These are phyloP conservation scores for Blennius ocellaris DNA, from an alignment of 2,113 vertebrate species.

Conservation along the genomic window DNA sequence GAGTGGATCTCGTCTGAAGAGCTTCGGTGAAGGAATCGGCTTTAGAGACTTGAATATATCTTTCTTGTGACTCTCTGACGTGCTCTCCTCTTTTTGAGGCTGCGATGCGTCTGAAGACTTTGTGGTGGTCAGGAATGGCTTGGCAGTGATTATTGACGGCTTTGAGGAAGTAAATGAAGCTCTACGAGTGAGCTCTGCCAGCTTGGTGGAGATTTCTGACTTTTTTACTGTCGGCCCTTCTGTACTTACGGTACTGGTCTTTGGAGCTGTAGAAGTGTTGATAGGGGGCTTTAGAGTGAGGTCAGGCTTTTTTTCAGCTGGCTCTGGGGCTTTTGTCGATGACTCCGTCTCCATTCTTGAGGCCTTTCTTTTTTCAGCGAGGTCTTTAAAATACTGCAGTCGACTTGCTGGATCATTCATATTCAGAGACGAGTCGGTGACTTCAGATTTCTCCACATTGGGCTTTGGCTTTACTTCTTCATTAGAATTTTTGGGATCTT, in stretches of 20 bases:
- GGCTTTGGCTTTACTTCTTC: constrained; percentile 46
- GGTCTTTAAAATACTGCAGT: constrained; percentile 82
- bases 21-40: constrained; percentile 80
- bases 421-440: constrained; percentile 42
- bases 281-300: constrained; percentile 42
- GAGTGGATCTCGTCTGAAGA: constrained; percentile 76
- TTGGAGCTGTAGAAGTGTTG: constrained; percentile 6
- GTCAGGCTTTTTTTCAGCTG: constrained; percentile 76
- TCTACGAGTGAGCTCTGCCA: constrained; percentile 68
- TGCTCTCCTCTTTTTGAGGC: constrained; percentile 65
- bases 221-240: constrained; percentile 63
- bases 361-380: constrained; percentile 75
- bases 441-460: constrained; percentile 32
- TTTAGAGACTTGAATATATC: constrained; percentile 79
- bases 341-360: constrained; percentile 63
- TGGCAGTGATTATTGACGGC: constrained; percentile 51
- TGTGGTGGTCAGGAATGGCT: constrained; percentile 35
- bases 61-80: constrained; percentile 73
- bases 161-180: constrained; percentile 59
- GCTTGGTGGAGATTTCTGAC: constrained; percentile 57
- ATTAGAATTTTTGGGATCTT: constrained; percentile 36
- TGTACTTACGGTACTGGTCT: constrained; percentile 12
- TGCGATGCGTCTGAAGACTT: constrained; percentile 48
- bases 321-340: constrained; percentile 60
- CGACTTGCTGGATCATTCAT: constrained; percentile 80